phyloP scores from a whole-genome alignment of 2,113 vertebrate genomes.

The Mohoua ochrocephala region DNA sequence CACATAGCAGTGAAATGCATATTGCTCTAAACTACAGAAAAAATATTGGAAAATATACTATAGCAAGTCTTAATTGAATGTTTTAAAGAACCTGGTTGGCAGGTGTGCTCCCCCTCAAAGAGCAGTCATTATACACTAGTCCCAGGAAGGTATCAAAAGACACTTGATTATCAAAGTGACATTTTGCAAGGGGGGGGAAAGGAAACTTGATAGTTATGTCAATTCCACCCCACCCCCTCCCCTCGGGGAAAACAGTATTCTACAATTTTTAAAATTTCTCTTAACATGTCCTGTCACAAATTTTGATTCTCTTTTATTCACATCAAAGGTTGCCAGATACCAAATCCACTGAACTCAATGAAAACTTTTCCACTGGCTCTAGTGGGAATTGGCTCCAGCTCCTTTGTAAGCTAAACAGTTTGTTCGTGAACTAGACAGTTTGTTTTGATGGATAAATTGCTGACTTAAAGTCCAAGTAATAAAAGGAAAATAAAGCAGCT shows the following conservation, averaged over 20 bases:
- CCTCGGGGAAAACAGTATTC: neutral
- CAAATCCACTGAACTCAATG: neutral
- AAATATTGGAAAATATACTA: neutral
- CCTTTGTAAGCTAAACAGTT: constrained; percentile 36
- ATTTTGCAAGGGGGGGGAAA: neutral
- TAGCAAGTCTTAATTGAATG: neutral
- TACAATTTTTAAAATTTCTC: neutral
- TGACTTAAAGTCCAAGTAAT: constrained; percentile 9
- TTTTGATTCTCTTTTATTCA: neutral
- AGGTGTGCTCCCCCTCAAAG: neutral
- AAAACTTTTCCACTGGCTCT: constrained; percentile 36
- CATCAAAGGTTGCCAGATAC: neutral
- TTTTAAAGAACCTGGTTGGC: neutral
- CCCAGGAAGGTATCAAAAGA: neutral
- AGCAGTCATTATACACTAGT: neutral
- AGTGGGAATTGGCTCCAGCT: constrained; percentile 32
- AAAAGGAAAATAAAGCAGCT: constrained; percentile 4
- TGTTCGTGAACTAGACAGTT: constrained; percentile 24
- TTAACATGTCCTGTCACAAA: neutral
- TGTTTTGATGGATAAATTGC: constrained; percentile 47
- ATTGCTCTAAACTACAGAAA: neutral
- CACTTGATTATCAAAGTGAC: neutral
- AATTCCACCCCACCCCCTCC: too few relatives aligned
- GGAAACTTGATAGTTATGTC: neutral
- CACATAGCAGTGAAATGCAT: neutral